Evolutionary conservation across 2,113 vertebrate genomes (phyloP).

Genomic region (Struthio camelus): DNA sequence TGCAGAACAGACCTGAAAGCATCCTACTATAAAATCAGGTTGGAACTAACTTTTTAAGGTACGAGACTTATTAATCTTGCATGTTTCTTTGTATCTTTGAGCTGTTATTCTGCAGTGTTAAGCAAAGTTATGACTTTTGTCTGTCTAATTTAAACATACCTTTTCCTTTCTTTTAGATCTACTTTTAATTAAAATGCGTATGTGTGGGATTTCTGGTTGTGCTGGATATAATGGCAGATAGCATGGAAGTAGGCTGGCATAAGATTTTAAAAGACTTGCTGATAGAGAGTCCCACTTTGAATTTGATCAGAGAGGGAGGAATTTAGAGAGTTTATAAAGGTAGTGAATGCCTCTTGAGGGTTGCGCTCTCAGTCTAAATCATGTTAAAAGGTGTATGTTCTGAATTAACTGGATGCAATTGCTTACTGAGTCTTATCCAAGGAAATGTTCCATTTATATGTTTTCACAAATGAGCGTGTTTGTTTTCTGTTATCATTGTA

Average conservation of each 20-base stretch:
- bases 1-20: not conserved
- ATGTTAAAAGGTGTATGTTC: not conserved
- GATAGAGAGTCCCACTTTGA: not conserved
- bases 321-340: not conserved
- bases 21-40: not conserved
- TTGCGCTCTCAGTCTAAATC: not conserved
- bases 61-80: not conserved
- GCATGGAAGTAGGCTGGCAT: not conserved
- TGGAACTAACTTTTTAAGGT: not conserved
- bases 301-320: not conserved
- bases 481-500: not conserved
- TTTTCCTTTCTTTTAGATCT: not conserved
- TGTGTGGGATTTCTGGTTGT: not conserved
- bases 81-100: not conserved
- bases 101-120: not conserved
- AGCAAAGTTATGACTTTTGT: not conserved
- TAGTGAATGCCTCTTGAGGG: not conserved
- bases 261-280: not conserved
- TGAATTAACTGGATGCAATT: not conserved
- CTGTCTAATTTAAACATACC: not conserved
- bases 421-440: not conserved
- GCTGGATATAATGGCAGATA: not conserved
- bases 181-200: not conserved
- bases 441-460: not conserved
- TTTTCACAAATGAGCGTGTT: accelerated